A percentile compares a stretch with the other conserved stretches of the same genome.
These are phyloP conservation scores for Aspidiotus destructor DNA, from an alignment of 2,888 invertebrate species.

Conservation along the genomic window DNA sequence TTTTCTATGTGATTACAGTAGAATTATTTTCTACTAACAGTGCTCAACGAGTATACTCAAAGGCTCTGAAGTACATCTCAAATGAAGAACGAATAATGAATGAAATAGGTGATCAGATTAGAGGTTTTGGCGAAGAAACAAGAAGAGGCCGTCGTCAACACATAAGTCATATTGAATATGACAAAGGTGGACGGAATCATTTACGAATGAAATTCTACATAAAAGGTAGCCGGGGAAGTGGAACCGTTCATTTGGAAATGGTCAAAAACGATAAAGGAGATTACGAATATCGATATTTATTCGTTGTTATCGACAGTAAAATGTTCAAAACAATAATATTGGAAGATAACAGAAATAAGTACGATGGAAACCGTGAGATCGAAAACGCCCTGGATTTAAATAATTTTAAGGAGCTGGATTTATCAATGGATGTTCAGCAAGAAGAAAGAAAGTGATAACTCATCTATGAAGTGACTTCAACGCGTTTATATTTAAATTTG, in stretches of 20 bases:
- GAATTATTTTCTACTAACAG: conserved; percentile 83
- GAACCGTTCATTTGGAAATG: conserved; percentile 77
- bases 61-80: conserved; percentile 64
- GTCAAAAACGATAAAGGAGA: conserved; percentile 46
- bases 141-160: conserved; percentile 71
- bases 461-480: too few species aligned
- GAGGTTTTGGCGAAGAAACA: conserved; percentile 79
- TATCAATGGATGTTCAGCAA: not conserved
- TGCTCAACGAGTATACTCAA: conserved; percentile 72
- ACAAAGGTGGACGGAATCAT: conserved; percentile 63
- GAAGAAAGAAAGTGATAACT: too few species aligned
- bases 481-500: too few species aligned
- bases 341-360: conserved; percentile 54
- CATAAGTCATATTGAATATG: conserved; percentile 67
- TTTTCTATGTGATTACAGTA: conserved; percentile 72
- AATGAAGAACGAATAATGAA: conserved; percentile 66
- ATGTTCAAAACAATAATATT: conserved; percentile 63
- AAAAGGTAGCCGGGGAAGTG: conserved; percentile 70
- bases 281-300: conserved; percentile 70
- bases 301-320: conserved; percentile 62
- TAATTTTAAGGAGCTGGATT: not conserved
- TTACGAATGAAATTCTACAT: conserved; percentile 86
- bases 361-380: not conserved
- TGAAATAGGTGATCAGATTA: conserved; percentile 80
- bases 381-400: not conserved